Evolutionary conservation across 2,797 vertebrate species (phyloP).

Genomic region (Aselliscus stoliczkanus): DNA sequence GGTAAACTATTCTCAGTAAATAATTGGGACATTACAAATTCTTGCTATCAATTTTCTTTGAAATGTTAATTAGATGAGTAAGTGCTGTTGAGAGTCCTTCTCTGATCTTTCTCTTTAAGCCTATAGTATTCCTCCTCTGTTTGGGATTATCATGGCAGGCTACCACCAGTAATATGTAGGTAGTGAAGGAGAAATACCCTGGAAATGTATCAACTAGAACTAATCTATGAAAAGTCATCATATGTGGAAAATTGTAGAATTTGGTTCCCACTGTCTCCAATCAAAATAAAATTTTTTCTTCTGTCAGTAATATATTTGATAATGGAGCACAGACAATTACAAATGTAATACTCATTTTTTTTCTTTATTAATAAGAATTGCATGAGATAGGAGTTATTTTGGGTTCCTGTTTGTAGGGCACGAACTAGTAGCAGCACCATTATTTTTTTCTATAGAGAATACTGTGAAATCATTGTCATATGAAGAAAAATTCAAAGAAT

Average conservation of each 20-base stretch:
- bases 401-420: neutral
- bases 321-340: neutral
- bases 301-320: neutral
- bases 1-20: slow-evolving; percentile 10
- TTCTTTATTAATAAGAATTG: neutral
- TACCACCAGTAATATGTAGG: neutral
- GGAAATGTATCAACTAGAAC: neutral
- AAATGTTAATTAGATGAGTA: slow-evolving; percentile 34
- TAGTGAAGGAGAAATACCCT: neutral
- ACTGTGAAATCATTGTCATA: neutral
- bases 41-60: slow-evolving; percentile 24
- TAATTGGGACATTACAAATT: neutral
- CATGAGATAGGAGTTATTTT: neutral
- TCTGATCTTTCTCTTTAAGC: neutral
- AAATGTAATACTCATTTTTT: neutral
- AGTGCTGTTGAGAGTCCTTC: neutral
- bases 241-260: neutral
- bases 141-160: neutral
- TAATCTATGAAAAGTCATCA: neutral
- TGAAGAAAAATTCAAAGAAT: slow-evolving; percentile 22
- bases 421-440: neutral
- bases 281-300: slow-evolving; percentile 15
- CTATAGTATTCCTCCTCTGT: neutral
- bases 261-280: neutral
- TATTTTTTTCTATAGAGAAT: neutral